phyloP scores from a whole-genome alignment of 2,113 vertebrate species.

The Chunga burmeisteri region DNA sequence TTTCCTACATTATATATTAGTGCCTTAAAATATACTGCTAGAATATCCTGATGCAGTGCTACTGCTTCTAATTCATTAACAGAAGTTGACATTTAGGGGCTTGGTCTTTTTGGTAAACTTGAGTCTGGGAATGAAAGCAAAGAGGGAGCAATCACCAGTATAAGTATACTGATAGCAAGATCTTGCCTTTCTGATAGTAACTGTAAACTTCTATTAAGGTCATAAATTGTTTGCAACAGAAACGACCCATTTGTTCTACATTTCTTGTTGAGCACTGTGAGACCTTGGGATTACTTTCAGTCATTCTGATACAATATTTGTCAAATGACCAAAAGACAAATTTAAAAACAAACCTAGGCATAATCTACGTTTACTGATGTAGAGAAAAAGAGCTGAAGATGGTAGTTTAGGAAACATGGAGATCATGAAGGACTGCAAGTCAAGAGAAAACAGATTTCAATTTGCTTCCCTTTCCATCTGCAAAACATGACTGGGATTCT shows the following conservation, averaged over 20 bases:
- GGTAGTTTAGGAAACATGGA: background rate
- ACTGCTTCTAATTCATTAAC: background rate
- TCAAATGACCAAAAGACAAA: constrained; percentile 18
- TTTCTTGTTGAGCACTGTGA: background rate
- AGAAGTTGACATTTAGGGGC: background rate
- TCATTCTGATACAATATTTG: background rate
- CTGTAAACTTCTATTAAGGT: constrained; percentile 57
- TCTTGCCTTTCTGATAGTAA: constrained; percentile 16
- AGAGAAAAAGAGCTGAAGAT: background rate
- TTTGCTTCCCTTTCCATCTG: constrained; percentile 23
- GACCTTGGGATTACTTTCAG: constrained; percentile 22
- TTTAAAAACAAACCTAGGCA: background rate
- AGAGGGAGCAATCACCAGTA: background rate
- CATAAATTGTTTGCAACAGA: constrained; percentile 34
- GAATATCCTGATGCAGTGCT: background rate
- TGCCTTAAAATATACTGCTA: background rate
- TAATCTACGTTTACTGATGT: background rate
- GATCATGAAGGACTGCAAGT: background rate
- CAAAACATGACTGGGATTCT: background rate
- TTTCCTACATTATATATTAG: background rate
- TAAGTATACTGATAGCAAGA: background rate
- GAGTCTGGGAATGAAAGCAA: background rate
- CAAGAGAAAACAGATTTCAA: background rate
- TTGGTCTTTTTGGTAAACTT: background rate
- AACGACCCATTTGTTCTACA: background rate